Evolutionary conservation across 2,113 vertebrate genomes (phyloP).

Genomic region (Haliaeetus leucogaster): DNA sequence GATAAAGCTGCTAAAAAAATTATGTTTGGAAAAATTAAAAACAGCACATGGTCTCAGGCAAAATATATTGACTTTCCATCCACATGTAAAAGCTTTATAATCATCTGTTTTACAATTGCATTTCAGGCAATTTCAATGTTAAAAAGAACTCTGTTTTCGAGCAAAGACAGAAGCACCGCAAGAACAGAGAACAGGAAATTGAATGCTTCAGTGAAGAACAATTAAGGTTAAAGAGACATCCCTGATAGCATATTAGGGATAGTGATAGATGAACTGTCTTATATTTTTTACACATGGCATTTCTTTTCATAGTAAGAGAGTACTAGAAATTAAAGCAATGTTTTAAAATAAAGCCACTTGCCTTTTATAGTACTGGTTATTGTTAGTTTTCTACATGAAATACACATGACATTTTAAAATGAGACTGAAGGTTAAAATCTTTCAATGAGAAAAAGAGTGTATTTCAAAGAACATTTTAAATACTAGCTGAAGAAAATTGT

Average conservation of each 20-base stretch:
- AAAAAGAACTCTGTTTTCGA: not conserved
- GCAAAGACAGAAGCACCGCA: not conserved
- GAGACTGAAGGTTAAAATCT: not conserved
- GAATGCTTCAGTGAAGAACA: constrained; percentile 36
- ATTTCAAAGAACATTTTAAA: not conserved
- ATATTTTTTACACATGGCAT: not conserved
- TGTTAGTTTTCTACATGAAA: not conserved
- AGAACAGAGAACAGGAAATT: constrained; percentile 21
- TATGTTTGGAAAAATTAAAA: not conserved
- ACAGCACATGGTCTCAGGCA: not conserved
- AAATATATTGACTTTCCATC: not conserved
- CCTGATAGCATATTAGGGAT: not conserved
- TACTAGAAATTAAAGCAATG: constrained; percentile 2
- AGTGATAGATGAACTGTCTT: constrained; percentile 11
- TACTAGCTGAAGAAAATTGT: not conserved
- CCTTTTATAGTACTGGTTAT: not conserved
- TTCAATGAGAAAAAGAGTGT: not conserved
- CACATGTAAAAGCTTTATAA: not conserved
- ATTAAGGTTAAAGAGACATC: constrained; percentile 36
- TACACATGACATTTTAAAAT: not conserved
- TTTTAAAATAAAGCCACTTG: constrained; percentile 24
- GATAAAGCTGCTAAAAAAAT: constrained; percentile 40
- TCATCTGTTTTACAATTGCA: not conserved
- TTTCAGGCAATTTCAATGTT: constrained; percentile 1
- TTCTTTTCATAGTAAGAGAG: not conserved